Evolutionary conservation across 2,888 invertebrate genomes (phyloP), one percentile per base, ranked within the genome.

Genomic region (Drosophila quinaria): DNA sequence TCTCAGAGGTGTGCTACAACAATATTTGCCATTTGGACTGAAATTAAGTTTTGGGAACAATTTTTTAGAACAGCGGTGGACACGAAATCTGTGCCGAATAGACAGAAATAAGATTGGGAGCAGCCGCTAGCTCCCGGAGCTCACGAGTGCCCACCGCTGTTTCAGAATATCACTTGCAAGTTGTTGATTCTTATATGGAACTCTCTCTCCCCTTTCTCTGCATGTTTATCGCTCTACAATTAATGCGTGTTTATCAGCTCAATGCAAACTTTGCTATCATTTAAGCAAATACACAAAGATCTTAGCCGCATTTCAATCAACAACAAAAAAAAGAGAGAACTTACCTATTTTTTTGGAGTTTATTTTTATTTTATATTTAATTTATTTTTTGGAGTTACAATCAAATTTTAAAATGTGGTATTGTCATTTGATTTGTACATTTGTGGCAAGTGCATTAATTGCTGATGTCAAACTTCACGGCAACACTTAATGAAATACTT

Each of bases 401-500:
- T 55, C 31, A 55, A 37, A 25, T 49, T 58, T 13, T 37, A 11
- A 11, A 31, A 33, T 55, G n/a, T 6, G 11, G 35, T 35, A 46
- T 33, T 56, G 33, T 44, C 15, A 25, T 49, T 19, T 35, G 15
- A 9, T 39, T 39, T 15, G 15, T 41, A 3, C 8, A 1, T 29
- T 8, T 33, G 54, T 68, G 66, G 60, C 47, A 58, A 51, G 41
- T 86, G 80, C 87, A 87, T 87, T 75, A 47, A 81, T 70, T 81
- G 72, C 49, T 54, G 68, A 66, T 84, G 84, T 89, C 89, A 87
- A 85, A 87, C 81, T 78, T 84, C 89, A 81, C 70, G 69, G 85
- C 74, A 78, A 89, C 81, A 85, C 87, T 80, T 73, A 76, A 81
- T 55, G 85, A 61, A 75, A 83, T 70, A 52, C 49, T 78, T 81